Evolutionary conservation across 2,113 vertebrate species (phyloP), one percentile per base, ranked within the genome.

Genomic region (Macquaria ambigua): DNA sequence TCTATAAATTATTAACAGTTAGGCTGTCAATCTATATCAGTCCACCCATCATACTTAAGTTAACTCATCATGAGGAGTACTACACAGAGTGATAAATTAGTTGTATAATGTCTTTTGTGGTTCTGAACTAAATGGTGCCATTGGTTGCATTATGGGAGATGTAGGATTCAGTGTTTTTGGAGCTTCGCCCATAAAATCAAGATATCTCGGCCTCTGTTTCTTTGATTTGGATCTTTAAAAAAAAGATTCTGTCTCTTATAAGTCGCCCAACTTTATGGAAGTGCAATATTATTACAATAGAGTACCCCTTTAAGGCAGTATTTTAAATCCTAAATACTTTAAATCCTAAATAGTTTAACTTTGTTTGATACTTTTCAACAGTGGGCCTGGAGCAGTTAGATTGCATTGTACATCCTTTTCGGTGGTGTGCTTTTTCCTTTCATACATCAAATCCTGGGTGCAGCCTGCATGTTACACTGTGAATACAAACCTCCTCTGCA

Each of bases 401-500:
- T 31, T 31, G 28, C 28, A 31, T 31, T 31, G 3, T 25, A 63
- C 20, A n/a, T n/a, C 21, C 21, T 61, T 53, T 48, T 28, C 48
- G 8, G 8, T 18, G 46, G 28, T 31, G 46, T 15, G 3, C 46
- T n/a, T 43, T 61, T 73, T 48, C n/a, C 14, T n/a, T 23, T 68
- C 71, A 66, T 52, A 25, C 23, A 48, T 55, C 8, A 28, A 72
- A 11, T 15, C 66, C 15, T 53, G 4, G 46, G 55, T 21, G 16
- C 39, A 7, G 9, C 39, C 68, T 25, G 68, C 41, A 25, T 34
- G 48, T 21, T 16, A 16, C 25, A 8, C 59, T 16, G 52, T 48
- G 67, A 71, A 53, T 79, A 52, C 41, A 43, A 61, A 61, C 3
- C 1, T 56, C 48, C 21, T 56, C 50, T 84, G n/a, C 41, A 58